phyloP scores from a whole-genome alignment of 2,797 vertebrate species.

The Euphonia xanthogaster region DNA sequence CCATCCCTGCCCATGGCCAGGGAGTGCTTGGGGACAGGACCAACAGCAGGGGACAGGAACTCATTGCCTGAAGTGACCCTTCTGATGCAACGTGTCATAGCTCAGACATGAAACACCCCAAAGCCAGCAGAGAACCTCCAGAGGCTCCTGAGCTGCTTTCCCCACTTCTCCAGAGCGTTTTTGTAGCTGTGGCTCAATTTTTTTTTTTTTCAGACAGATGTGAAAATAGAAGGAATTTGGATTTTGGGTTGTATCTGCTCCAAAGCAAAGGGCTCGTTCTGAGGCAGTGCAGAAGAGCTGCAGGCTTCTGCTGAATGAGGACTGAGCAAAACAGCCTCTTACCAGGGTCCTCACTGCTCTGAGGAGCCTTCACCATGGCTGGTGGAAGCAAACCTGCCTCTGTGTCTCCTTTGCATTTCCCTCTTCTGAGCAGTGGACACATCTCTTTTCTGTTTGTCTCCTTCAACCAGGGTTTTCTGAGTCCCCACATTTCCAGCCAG shows the following conservation, averaged over 20 bases:
- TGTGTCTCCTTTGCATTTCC: neutral
- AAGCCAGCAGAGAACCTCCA: neutral
- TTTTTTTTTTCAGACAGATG: neutral
- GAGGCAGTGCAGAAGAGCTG: neutral
- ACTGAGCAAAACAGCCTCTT: neutral
- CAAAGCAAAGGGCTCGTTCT: neutral
- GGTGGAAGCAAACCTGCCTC: neutral
- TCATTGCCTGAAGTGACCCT: neutral
- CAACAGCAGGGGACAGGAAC: neutral
- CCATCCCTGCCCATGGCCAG: neutral
- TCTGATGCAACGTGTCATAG: neutral
- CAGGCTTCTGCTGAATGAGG: neutral
- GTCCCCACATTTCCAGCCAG: neutral
- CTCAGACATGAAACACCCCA: fast-evolving
- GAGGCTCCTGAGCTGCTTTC: neutral
- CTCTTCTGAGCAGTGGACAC: neutral
- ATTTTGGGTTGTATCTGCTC: neutral
- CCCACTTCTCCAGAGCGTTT: neutral
- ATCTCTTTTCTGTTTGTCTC: neutral
- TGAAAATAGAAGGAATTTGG: neutral
- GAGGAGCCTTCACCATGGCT: neutral
- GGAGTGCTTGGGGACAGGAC: neutral
- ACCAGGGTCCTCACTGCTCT: neutral
- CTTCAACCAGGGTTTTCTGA: neutral
- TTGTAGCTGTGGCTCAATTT: neutral